Evolutionary conservation across 2,888 invertebrate genomes (phyloP).

Genomic region (Yponomeuta malinellus): DNA sequence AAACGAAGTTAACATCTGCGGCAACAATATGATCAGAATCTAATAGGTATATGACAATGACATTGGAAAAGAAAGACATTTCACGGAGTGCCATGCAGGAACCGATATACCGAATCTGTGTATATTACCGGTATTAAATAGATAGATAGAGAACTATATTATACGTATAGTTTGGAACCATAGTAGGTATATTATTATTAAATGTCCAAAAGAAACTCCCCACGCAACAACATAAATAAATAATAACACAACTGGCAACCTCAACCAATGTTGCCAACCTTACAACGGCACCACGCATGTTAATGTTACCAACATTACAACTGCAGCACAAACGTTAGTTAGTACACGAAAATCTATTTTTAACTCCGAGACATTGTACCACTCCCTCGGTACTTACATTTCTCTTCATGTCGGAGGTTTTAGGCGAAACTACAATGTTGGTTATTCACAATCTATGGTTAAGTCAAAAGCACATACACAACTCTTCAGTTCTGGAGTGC

Average conservation of each 20-base stretch:
- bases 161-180: too few relatives aligned
- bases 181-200: too few relatives aligned
- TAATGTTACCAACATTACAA: constrained; percentile 35
- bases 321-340: not conserved
- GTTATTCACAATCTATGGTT: not conserved
- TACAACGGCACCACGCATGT: not conserved
- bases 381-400: constrained; percentile 54
- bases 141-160: too few relatives aligned
- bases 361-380: constrained; percentile 6
- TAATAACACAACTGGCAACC: constrained; percentile 44
- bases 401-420: constrained; percentile 50
- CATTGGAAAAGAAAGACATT: too few relatives aligned
- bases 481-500: constrained; percentile 50
- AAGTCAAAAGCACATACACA: constrained; percentile 27
- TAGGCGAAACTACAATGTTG: not conserved
- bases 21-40: not conserved
- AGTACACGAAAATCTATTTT: constrained; percentile 10
- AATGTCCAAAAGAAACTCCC: not conserved
- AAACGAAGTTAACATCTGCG: not conserved
- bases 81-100: too few relatives aligned
- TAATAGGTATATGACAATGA: not conserved
- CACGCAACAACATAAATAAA: constrained; percentile 39
- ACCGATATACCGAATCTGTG: too few relatives aligned
- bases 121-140: too few relatives aligned
- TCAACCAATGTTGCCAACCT: constrained; percentile 37